Percentiles rank a stretch among this genome's conserved stretches.
Conservation (phyloP, 2,888 invertebrate genomes). For the Drosophila paranaensis region DNA sequence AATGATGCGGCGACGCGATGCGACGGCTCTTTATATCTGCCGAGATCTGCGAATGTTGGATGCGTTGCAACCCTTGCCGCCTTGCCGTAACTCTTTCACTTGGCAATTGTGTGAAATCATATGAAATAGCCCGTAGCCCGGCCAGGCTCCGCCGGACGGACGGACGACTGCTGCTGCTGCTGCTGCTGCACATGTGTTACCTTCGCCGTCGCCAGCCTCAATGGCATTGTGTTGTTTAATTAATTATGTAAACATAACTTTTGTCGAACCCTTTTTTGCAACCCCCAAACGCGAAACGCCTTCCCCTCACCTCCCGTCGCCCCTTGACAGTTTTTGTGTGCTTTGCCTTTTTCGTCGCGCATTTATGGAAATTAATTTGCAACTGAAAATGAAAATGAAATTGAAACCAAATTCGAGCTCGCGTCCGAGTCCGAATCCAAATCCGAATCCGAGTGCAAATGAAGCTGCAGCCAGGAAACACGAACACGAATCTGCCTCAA, state of each 20-base stretch:
- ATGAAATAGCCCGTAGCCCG: constrained; percentile 28
- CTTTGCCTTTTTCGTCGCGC: constrained; percentile 60
- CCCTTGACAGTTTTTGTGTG: constrained; percentile 40
- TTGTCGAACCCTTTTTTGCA: constrained; percentile 63
- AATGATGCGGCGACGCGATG: constrained; percentile 49
- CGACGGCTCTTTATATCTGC: constrained; percentile 23
- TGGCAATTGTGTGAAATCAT: constrained; percentile 45
- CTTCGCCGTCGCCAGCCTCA: constrained; percentile 29
- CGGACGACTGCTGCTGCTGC: not conserved
- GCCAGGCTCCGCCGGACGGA: constrained; percentile 7
- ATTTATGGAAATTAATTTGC: constrained; percentile 82
- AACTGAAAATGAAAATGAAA: constrained; percentile 72
- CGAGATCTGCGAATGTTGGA: constrained; percentile 23
- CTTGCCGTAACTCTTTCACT: constrained; percentile 1
- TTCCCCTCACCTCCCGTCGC: not conserved
- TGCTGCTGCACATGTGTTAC: constrained; percentile 50
- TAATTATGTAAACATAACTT: constrained; percentile 81
- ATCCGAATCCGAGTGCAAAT: constrained; percentile 7
- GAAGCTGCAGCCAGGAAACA: not conserved
- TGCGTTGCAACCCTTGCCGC: constrained; percentile 50
- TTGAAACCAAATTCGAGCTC: constrained; percentile 27
- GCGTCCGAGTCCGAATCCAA: constrained; percentile 19
- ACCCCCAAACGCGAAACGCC: constrained; percentile 30
- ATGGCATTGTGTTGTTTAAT: constrained; percentile 78
- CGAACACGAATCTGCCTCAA: constrained; percentile 42